phyloP scores from a whole-genome alignment of 2,888 invertebrate species.

The Plagiodera versicolora region DNA sequence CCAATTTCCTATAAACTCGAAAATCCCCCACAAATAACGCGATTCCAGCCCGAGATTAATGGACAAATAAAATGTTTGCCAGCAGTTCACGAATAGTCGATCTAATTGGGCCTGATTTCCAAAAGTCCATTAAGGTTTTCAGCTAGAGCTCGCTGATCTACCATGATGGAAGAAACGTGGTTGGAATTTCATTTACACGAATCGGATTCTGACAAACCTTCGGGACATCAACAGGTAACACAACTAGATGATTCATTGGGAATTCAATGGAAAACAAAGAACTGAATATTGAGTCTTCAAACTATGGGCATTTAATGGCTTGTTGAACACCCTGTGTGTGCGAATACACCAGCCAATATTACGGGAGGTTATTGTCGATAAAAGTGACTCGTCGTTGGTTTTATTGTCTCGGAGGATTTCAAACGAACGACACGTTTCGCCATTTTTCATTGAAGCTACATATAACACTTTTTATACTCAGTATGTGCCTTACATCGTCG shows the following conservation, averaged over 20 bases:
- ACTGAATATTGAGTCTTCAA: too few species aligned
- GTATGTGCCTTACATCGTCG: slow-evolving; percentile 15
- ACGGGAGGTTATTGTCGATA: neutral
- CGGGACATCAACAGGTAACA: neutral
- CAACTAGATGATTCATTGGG: neutral
- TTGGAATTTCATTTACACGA: neutral
- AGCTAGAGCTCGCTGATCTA: neutral
- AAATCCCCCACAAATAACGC: neutral
- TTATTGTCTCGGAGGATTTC: neutral
- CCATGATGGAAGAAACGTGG: neutral
- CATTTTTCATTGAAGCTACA: neutral
- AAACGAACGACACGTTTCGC: slow-evolving; percentile 3
- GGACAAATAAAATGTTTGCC: neutral
- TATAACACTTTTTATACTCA: slow-evolving; percentile 6
- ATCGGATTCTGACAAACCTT: neutral
- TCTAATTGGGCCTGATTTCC: neutral
- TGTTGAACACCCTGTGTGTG: too few species aligned
- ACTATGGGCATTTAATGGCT: too few species aligned
- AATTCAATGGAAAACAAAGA: too few species aligned
- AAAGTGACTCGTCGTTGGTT: neutral
- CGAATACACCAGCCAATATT: too few species aligned
- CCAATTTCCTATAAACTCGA: neutral
- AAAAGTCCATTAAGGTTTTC: neutral
- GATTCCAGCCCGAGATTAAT: neutral
- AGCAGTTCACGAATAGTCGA: neutral